phyloP scores from a whole-genome alignment of 2,113 vertebrate species.

The Trinectes maculatus region DNA sequence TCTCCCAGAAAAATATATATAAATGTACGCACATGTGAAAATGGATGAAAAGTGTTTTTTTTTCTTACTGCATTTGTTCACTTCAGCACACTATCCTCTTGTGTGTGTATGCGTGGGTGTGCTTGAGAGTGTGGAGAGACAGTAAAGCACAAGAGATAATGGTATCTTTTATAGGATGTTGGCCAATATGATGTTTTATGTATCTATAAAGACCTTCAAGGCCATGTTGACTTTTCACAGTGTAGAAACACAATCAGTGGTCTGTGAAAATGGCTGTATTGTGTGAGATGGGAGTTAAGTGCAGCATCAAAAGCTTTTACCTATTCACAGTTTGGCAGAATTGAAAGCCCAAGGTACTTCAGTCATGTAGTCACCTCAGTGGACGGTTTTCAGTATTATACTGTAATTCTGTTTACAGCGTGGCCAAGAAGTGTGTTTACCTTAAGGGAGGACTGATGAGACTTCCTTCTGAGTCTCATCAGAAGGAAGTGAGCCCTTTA shows the following conservation, averaged over 20 bases:
- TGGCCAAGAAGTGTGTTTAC: conserved; percentile 1
- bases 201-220: conserved; percentile 72
- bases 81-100: conserved; percentile 30
- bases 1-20: neutral
- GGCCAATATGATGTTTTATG: conserved; percentile 72
- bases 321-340: conserved; percentile 54
- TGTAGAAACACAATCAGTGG: conserved; percentile 42
- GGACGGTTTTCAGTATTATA: conserved; percentile 45
- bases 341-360: conserved; percentile 47
- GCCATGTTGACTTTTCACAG: conserved; percentile 59
- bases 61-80: conserved; percentile 27
- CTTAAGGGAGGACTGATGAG: conserved; percentile 1
- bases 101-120: conserved; percentile 7
- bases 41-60: conserved; percentile 10
- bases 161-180: conserved; percentile 70
- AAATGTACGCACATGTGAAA: conserved; percentile 9
- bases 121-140: conserved; percentile 1
- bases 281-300: conserved; percentile 54
- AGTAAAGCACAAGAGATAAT: conserved; percentile 50
- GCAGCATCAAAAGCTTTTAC: conserved; percentile 56
- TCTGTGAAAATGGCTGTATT: conserved; percentile 44
- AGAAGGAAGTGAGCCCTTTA: too few relatives aligned
- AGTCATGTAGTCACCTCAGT: conserved; percentile 43
- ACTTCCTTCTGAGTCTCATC: conserved; percentile 13
- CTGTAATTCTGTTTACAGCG: conserved; percentile 19